Base-by-base conservation (phyloP, 2,113 vertebrate species). In the Scomber scombrus region DNA sequence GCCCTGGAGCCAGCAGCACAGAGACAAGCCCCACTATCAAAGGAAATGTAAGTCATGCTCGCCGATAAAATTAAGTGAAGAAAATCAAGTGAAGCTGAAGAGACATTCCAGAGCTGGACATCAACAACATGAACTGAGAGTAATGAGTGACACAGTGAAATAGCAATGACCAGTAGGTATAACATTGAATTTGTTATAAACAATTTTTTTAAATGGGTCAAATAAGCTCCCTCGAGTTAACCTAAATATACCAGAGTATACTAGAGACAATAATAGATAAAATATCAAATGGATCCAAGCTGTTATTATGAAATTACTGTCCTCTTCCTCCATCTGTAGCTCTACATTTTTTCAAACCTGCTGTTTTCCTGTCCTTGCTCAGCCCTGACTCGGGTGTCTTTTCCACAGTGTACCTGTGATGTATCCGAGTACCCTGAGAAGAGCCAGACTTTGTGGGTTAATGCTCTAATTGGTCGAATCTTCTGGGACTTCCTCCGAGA, bases 401-500 rank as follows among this genome's bases (percentile, higher is more conserved):
- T 52, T 31, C 16, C 57, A 2, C 84, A 96, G 95, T 90, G 92
- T 26, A 89, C 88, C 0, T 94, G 94, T 78, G 92, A 95, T 51
- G 12, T 5, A 0, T 43, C 55, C 0, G 84, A 89, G 26, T 26
- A 81, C 58, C 50, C 23, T 11, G 56, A 67, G 3, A 85, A 64
- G n/a, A 66, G 12, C 0, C 78, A 93, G 45, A 71, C 93, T 45
- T 92, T 86, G 11, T 97, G 96, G 96, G 90, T 92, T 62, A 97
- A 97, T 0, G 95, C 96, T 0, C 81, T 97, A 69, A 93, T 97
- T 60, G 96, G 96, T 0, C 95, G 97, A 19, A 91, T 97, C 83
- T 97, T 97, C 89, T 97, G 96, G 97, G 96, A 97, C 87, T 96
- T 97, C 80, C 94, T 98, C 2, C 87, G 87, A 52, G 96, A 97